Evolutionary conservation across 2,113 vertebrate species (phyloP).

Genomic region (Rhea pennata): DNA sequence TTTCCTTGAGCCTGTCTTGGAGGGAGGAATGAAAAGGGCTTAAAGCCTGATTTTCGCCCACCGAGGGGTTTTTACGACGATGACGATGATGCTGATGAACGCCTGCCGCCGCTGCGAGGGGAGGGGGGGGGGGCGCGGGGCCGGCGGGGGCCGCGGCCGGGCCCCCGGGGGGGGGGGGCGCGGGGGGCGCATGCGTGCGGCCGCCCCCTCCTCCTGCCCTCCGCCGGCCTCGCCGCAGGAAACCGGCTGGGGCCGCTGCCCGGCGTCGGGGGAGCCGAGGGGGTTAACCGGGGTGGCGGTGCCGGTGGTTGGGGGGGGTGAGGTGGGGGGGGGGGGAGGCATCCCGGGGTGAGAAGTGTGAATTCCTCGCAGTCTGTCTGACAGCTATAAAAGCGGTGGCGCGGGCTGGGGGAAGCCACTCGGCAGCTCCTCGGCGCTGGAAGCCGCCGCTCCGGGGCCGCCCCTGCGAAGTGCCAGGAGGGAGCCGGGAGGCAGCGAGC

Average conservation of each 20-base stretch:
- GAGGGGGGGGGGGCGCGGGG: too few species aligned
- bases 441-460: conserved; percentile 19
- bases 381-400: conserved; percentile 78
- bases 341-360: conserved; percentile 74
- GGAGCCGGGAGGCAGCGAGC: not conserved
- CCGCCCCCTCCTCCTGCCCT: conserved; percentile 1
- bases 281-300: conserved; percentile 70
- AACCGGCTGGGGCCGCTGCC: conserved; percentile 70
- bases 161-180: not conserved
- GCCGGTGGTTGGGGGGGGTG: too few species aligned
- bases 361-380: conserved; percentile 76
- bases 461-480: not conserved
- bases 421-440: conserved; percentile 68
- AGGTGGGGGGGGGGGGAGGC: conserved; percentile 62
- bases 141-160: too few species aligned
- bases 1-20: too few species aligned
- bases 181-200: conserved; percentile 23
- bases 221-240: conserved; percentile 67
- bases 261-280: conserved; percentile 70
- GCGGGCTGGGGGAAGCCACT: conserved; percentile 67
- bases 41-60: too few species aligned
- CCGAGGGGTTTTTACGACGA: too few species aligned
- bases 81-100: too few species aligned
- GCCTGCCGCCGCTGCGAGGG: too few species aligned
- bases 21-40: too few species aligned